Evolutionary conservation across 2,888 invertebrate species (phyloP).

Genomic region (Synergus gifuensis): DNA sequence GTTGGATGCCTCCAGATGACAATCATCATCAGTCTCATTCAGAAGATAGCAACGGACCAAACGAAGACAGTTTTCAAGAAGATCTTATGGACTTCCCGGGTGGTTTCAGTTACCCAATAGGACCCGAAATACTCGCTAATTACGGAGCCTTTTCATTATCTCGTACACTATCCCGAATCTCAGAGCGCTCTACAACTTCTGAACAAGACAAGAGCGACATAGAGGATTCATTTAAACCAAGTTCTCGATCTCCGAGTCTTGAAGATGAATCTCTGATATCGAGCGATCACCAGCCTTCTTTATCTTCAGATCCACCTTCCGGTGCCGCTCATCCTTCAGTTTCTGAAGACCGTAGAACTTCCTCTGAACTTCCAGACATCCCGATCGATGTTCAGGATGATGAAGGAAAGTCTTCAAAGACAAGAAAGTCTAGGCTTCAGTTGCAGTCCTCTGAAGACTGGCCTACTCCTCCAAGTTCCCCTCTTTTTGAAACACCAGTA

Average conservation of each 20-base stretch:
- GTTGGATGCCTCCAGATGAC: conserved; percentile 86
- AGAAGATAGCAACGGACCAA: conserved; percentile 73
- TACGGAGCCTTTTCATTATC: conserved; percentile 87
- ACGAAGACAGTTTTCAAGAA: conserved; percentile 83
- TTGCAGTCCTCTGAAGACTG: conserved; percentile 87
- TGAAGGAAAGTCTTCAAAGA: conserved; percentile 72
- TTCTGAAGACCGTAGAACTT: conserved; percentile 90
- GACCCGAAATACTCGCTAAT: conserved; percentile 84
- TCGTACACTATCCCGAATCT: conserved; percentile 90
- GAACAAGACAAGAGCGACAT: conserved; percentile 91
- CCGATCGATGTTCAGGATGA: conserved; percentile 85
- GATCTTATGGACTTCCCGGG: conserved; percentile 88
- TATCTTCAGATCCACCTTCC: conserved; percentile 89
- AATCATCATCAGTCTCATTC: conserved; percentile 69
- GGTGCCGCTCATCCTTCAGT: conserved; percentile 78
- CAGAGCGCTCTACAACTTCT: conserved; percentile 92
- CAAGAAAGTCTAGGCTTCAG: conserved; percentile 65
- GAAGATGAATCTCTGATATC: conserved; percentile 91
- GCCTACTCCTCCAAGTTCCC: conserved; percentile 89
- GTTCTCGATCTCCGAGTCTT: conserved; percentile 89
- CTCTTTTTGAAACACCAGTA: conserved; percentile 84
- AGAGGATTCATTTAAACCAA: conserved; percentile 92
- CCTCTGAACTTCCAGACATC: conserved; percentile 91
- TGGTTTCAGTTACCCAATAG: conserved; percentile 86
- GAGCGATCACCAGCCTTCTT: conserved; percentile 90